These are phyloP conservation scores for Nesogale talazaci DNA, from an alignment of 2,113 vertebrate species.

Conservation along the genomic window DNA sequence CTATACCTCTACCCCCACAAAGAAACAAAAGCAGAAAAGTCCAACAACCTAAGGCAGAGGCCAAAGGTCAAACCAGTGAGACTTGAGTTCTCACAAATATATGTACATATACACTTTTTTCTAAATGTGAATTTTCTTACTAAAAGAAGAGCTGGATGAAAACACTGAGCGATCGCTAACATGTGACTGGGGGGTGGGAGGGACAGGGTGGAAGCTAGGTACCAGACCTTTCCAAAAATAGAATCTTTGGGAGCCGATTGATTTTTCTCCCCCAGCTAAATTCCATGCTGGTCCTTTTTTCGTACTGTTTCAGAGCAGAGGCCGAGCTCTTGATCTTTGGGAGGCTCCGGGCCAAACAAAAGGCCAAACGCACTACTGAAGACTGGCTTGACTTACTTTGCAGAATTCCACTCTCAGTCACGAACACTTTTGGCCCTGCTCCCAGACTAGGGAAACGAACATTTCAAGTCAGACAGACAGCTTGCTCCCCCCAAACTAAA, in stretches of 20 bases:
- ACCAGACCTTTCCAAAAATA: conserved; percentile 73
- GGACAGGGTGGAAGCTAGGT: conserved; percentile 37
- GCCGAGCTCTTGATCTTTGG: conserved; percentile 79
- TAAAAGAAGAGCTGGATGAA: conserved; percentile 67
- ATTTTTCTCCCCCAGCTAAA: conserved; percentile 25
- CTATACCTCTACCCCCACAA: neutral
- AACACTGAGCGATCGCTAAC: conserved; percentile 48
- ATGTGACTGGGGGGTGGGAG: conserved; percentile 30
- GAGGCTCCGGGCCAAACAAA: conserved; percentile 72
- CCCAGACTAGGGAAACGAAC: conserved; percentile 84
- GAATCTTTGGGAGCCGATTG: conserved; percentile 71
- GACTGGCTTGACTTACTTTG: conserved; percentile 84
- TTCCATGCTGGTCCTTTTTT: conserved; percentile 43
- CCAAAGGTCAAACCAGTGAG: neutral
- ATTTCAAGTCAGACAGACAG: conserved; percentile 78
- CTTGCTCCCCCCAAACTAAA: conserved; percentile 82
- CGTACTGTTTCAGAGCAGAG: conserved; percentile 68
- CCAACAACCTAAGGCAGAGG: neutral
- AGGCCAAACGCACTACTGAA: conserved; percentile 79
- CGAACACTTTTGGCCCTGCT: conserved; percentile 84
- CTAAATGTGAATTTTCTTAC: conserved; percentile 56
- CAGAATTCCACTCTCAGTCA: conserved; percentile 85
- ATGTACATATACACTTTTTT: neutral
- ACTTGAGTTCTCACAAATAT: conserved; percentile 40
- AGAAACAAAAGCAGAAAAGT: conserved; percentile 5